phyloP scores from a whole-genome alignment of 2,113 vertebrate species.

The Kryptolebias marmoratus region DNA sequence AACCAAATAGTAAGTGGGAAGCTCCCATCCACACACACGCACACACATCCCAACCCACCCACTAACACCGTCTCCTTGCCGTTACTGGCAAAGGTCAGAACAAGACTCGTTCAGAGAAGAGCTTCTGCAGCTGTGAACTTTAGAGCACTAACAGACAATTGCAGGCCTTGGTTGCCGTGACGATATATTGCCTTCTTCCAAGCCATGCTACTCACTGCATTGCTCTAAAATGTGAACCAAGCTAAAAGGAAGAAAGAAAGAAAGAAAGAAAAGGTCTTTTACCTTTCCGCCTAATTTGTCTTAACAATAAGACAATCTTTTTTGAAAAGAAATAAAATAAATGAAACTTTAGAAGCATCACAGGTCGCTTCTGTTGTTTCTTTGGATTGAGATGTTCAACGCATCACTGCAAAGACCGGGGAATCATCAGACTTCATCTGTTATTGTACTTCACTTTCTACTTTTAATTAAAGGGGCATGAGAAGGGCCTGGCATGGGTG shows the following conservation, averaged over 20 bases:
- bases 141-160: constrained; percentile 69
- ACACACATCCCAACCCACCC: constrained; percentile 1
- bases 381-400: constrained; percentile 65
- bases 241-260: constrained; percentile 57
- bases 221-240: constrained; percentile 66
- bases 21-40: constrained; percentile 8
- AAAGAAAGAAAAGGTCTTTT: constrained; percentile 80
- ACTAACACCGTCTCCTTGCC: constrained; percentile 28
- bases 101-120: constrained; percentile 53
- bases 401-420: constrained; percentile 77
- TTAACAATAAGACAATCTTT: background rate
- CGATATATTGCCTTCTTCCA: constrained; percentile 74
- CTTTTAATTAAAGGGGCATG: constrained; percentile 82
- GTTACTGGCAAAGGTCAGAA: constrained; percentile 56
- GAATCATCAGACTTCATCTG: constrained; percentile 74
- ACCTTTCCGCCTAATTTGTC: constrained; percentile 69
- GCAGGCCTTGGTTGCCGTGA: constrained; percentile 71
- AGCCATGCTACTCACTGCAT: constrained; percentile 71
- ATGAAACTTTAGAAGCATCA: background rate
- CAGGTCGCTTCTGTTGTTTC: background rate
- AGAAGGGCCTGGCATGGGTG: constrained; percentile 79
- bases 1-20: constrained; percentile 26
- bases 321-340: background rate
- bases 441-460: constrained; percentile 74
- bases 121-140: constrained; percentile 72